Base-by-base conservation (phyloP, 2,113 vertebrate genomes). In the Cacatua alba region DNA sequence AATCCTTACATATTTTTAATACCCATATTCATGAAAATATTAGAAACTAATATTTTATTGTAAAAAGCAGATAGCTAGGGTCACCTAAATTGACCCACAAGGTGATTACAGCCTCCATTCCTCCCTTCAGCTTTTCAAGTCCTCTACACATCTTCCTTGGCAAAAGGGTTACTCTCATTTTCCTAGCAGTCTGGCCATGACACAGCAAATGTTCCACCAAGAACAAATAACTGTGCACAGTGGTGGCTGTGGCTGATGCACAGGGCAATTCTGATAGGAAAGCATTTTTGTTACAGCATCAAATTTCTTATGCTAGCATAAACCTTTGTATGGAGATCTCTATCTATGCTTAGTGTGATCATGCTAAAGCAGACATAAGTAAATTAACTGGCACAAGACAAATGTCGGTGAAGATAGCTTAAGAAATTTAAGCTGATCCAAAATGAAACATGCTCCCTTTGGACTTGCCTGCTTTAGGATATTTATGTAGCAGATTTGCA, bases 401-500 rank as follows among this genome's bases (percentile, higher is more conserved):
- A 95, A 93, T 90, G 95, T 93, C 90, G 94, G 76, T 8, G 35
- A 93, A 79, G 92, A 86, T 95, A 60, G 90, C 88, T 92, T 86
- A 94, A 88, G 92, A 93, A 90, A 86, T 81, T 70, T 70, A 86
- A 92, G 72, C 88, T 39, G 37, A 90, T 92, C 46, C 76, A 64
- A 93, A 96, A 90, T 94, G 92, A 94, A 96, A 88, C 28, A 18
- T 16, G 35, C n/a, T 92, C 88, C 88, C 90, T 92, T 90, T 25
- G 82, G 91, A 90, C 63, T 64, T 60, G 88, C 46, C 52, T 72
- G 48, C 43, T 81, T 69, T 31, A 69, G 83, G 80, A 41, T 93
- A 69, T 94, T 93, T 95, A 90, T 82, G 86, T 60, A 94, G 60
- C 76, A 90, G 90, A 93, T 93, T 91, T 96, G 94, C 88, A 94